Percentiles rank a stretch among this genome's conserved stretches.
These are phyloP conservation scores for Campylorhamphus procurvoides DNA, from an alignment of 2,113 vertebrate species.

Conservation along the genomic window DNA sequence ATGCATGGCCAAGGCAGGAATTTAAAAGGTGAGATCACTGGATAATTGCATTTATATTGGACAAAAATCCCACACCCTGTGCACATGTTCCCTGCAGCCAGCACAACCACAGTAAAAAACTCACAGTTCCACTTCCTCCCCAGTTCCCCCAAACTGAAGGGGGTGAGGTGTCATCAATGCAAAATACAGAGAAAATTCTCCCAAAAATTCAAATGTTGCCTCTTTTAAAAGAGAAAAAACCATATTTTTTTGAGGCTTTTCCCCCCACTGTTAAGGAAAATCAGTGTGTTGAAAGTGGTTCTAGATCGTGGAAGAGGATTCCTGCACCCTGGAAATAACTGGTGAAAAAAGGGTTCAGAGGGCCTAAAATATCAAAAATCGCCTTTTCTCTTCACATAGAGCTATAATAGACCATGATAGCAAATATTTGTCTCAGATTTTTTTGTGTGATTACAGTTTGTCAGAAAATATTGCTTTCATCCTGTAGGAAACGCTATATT, in stretches of 20 bases:
- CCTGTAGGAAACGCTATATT: constrained; percentile 3
- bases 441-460: constrained; percentile 9
- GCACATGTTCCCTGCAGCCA: rapidly evolving
- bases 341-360: neutral
- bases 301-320: neutral
- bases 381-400: neutral
- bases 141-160: neutral
- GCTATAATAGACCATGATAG: neutral
- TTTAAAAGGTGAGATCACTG: constrained; percentile 1
- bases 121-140: neutral
- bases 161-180: neutral
- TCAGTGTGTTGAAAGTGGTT: neutral
- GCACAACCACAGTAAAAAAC: rapidly evolving
- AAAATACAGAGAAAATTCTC: neutral
- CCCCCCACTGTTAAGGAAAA: rapidly evolving
- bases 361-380: neutral
- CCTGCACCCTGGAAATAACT: neutral
- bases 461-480: constrained; percentile 35
- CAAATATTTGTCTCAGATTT: constrained; percentile 5
- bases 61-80: neutral
- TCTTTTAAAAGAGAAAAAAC: rapidly evolving
- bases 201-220: neutral
- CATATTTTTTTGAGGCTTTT: neutral
- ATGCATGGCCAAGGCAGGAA: neutral
- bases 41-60: neutral